phyloP scores from a whole-genome alignment of 92 coral and sea anemone genomes.

The Pocillopora grandis region DNA sequence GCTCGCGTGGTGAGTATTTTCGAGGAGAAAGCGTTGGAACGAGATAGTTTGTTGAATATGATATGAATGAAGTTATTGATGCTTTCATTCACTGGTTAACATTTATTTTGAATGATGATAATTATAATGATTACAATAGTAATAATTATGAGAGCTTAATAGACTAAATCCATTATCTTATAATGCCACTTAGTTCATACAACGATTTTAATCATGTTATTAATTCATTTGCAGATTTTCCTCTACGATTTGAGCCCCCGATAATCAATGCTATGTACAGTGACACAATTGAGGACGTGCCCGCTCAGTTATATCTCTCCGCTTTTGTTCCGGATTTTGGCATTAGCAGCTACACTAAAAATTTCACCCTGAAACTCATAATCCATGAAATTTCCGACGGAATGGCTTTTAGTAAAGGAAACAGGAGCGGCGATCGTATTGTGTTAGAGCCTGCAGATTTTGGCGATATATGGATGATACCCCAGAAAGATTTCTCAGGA shows the following conservation, averaged over 20 bases:
- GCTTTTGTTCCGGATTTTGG: conserved; percentile 46
- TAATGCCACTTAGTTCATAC: neutral
- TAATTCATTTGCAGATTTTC: conserved; percentile 29
- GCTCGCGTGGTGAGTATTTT: conserved; percentile 54
- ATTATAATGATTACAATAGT: too few relatives aligned
- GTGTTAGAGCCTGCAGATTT: conserved; percentile 40
- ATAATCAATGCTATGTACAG: conserved; percentile 42
- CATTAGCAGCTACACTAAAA: conserved; percentile 8
- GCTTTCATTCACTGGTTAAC: too few relatives aligned
- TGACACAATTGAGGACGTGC: conserved; percentile 56
- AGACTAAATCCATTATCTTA: neutral
- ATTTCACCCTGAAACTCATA: conserved; percentile 32
- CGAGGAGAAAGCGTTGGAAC: too few relatives aligned
- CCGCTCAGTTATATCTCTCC: conserved; percentile 46
- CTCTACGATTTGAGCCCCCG: conserved; percentile 54
- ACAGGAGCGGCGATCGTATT: conserved; percentile 22
- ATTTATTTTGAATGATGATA: too few relatives aligned
- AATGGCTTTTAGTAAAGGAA: conserved; percentile 55
- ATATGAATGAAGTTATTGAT: too few relatives aligned
- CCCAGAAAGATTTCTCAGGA: conserved; percentile 59
- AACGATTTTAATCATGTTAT: neutral
- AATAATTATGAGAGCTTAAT: neutral
- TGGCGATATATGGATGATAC: conserved; percentile 51
- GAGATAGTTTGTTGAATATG: neutral
- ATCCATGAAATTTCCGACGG: conserved; percentile 49